A percentile compares a stretch with the other conserved stretches of the same genome.
These are phyloP conservation scores for Helogale parvula DNA, from an alignment of 2,113 vertebrate genomes.

Conservation along the genomic window DNA sequence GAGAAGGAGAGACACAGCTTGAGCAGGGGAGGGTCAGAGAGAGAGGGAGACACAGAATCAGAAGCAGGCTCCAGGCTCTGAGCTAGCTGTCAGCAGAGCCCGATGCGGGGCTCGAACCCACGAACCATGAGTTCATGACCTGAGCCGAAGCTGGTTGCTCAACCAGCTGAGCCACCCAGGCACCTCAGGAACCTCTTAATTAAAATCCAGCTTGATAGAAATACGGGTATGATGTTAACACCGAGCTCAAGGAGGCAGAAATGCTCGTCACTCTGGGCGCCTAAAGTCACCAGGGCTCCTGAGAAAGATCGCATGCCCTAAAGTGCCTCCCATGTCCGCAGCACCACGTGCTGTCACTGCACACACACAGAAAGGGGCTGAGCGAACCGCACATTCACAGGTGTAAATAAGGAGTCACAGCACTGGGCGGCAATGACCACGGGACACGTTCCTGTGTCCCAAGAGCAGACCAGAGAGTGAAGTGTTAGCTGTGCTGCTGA, in stretches of 20 bases:
- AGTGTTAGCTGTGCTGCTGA: neutral
- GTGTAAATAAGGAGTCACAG: rapidly evolving
- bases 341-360: neutral
- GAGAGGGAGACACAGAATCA: too few species aligned
- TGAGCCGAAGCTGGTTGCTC: too few species aligned
- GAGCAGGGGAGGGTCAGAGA: too few species aligned
- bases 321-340: neutral
- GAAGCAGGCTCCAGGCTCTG: too few species aligned
- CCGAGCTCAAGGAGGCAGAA: neutral
- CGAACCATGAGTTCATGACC: too few species aligned
- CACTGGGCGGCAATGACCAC: neutral
- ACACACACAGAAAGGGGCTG: neutral
- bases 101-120: too few species aligned
- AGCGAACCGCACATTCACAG: neutral
- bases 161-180: too few species aligned
- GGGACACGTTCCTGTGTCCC: neutral
- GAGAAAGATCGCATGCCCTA: neutral
- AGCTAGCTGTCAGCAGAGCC: too few species aligned
- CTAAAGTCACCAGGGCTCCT: neutral
- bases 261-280: slow-evolving; percentile 33
- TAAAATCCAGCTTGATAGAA: slow-evolving; percentile 66
- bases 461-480: neutral
- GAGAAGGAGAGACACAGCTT: too few species aligned
- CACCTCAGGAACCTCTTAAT: neutral
- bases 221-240: slow-evolving; percentile 38